phyloP scores from a whole-genome alignment of 1,140 invertebrate genomes.

The Mamestra configurata region DNA sequence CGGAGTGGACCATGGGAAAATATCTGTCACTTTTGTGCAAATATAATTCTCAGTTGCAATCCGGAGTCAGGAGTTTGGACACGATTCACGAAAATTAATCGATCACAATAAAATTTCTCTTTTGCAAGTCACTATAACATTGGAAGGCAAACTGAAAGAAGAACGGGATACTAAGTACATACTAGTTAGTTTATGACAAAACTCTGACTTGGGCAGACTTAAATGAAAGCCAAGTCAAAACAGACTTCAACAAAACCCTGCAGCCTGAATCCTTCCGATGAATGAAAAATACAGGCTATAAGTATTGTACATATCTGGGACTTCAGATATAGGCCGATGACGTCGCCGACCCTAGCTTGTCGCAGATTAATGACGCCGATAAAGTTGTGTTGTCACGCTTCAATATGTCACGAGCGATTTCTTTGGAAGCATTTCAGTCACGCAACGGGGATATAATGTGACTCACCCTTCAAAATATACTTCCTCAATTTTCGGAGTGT shows the following conservation, averaged over 20 bases:
- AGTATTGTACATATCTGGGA: not conserved
- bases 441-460: conserved; percentile 18
- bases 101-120: too few relatives aligned
- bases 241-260: not conserved
- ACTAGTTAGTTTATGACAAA: too few relatives aligned
- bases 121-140: too few relatives aligned
- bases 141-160: too few relatives aligned
- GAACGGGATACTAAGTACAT: too few relatives aligned
- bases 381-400: conserved; percentile 41
- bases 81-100: too few relatives aligned
- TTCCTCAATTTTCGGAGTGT: not conserved
- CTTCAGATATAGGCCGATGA: conserved; percentile 14
- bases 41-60: too few relatives aligned
- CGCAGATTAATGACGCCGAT: conserved; percentile 40
- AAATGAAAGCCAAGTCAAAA: too few relatives aligned
- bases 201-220: too few relatives aligned
- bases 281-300: not conserved
- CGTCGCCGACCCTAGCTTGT: conserved; percentile 11
- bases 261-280: not conserved
- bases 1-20: too few relatives aligned
- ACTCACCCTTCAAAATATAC: conserved; percentile 22
- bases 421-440: conserved; percentile 24
- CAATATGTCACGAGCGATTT: conserved; percentile 25
- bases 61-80: too few relatives aligned
- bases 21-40: too few relatives aligned